These are phyloP conservation scores for Uropsilus gracilis DNA, from an alignment of 2,113 vertebrate genomes.

Conservation along the genomic window DNA sequence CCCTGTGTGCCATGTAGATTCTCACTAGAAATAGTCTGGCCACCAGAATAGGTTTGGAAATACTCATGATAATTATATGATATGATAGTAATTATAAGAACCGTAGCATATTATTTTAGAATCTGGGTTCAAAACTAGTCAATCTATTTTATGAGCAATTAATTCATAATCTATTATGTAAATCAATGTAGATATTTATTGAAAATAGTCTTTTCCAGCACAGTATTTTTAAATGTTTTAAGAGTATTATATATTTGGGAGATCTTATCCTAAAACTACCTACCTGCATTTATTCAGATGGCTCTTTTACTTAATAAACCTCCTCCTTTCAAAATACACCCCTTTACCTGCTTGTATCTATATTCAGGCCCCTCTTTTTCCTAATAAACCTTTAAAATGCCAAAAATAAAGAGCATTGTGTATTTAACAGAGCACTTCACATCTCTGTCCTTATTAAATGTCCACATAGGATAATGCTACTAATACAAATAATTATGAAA, in stretches of 20 bases:
- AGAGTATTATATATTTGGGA: neutral
- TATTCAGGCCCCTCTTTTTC: too few relatives aligned
- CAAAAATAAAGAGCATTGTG: too few relatives aligned
- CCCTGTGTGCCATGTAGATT: neutral
- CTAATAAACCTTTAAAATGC: too few relatives aligned
- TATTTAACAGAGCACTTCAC: neutral
- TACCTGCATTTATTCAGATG: too few relatives aligned
- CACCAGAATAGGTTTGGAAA: neutral
- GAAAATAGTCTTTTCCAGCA: neutral
- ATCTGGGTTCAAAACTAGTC: neutral
- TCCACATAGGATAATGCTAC: neutral
- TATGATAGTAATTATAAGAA: neutral
- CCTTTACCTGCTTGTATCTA: too few relatives aligned
- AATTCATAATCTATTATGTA: neutral
- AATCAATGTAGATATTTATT: neutral
- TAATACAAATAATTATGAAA: conserved; percentile 24
- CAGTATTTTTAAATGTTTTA: neutral
- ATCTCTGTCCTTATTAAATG: conserved; percentile 19
- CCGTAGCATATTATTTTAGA: neutral
- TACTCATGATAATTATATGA: neutral
- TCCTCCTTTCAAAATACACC: too few relatives aligned
- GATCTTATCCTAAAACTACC: too few relatives aligned
- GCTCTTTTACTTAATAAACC: too few relatives aligned
- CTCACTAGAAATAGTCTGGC: neutral
- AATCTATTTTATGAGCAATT: neutral